Conservation (phyloP, 1,140 invertebrate genomes). For the Monochamus saltuarius region DNA sequence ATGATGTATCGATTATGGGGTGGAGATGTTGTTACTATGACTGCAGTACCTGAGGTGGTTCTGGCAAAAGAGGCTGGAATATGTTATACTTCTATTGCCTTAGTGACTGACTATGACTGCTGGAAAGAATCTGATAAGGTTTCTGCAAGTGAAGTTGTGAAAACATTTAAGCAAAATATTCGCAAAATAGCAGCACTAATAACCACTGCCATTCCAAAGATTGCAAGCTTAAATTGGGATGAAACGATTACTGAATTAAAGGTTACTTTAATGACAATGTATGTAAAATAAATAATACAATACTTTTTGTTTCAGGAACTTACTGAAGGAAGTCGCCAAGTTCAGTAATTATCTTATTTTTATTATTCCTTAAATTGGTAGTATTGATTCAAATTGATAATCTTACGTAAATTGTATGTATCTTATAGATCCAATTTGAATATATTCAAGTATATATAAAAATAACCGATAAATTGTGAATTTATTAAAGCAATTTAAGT, state of each 20-base stretch:
- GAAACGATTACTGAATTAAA: slow-evolving; percentile 54
- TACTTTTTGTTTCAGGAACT: too few relatives aligned
- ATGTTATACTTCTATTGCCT: slow-evolving; percentile 86
- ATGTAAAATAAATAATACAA: too few relatives aligned
- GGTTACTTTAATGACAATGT: slow-evolving; percentile 1
- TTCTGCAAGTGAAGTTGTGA: slow-evolving; percentile 67
- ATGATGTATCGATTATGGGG: slow-evolving; percentile 85
- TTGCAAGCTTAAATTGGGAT: slow-evolving; percentile 69
- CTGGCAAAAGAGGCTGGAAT: slow-evolving; percentile 94
- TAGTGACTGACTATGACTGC: slow-evolving; percentile 98
- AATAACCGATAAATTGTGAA: too few relatives aligned
- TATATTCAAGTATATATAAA: too few relatives aligned
- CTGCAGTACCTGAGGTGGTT: slow-evolving; percentile 90
- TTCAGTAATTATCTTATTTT: too few relatives aligned
- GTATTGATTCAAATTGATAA: too few relatives aligned
- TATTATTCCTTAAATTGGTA: too few relatives aligned
- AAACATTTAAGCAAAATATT: slow-evolving; percentile 72
- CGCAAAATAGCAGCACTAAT: slow-evolving; percentile 69
- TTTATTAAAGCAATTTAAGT: too few relatives aligned
- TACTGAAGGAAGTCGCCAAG: too few relatives aligned
- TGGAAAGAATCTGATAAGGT: slow-evolving; percentile 81
- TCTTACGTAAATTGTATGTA: too few relatives aligned
- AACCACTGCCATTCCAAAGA: slow-evolving; percentile 62
- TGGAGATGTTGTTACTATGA: slow-evolving; percentile 95
- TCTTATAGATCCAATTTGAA: too few relatives aligned